Base-by-base conservation (phyloP, 2,888 invertebrate genomes). In the Gastrophysa polygoni region DNA sequence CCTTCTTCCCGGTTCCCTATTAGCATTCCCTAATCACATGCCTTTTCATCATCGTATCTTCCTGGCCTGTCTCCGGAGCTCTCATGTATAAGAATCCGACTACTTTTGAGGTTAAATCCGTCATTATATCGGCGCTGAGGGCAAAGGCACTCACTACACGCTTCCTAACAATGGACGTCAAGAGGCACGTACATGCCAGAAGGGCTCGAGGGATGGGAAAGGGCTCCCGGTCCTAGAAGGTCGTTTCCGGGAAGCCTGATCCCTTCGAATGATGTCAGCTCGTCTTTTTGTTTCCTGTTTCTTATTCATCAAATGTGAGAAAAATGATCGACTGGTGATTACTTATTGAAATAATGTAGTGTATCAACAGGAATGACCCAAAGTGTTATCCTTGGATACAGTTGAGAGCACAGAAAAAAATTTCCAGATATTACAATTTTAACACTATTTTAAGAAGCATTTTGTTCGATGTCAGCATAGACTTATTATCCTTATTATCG, bases 101-200 rank as follows among this genome's bases (percentile, higher is more conserved):
- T 66, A 62, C 61, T 65, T 64, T 70, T 68, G 65, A 74, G 75
- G 75, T 78, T 80, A 80, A 80, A 80, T 80, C 79, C 80, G 77
- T 81, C 81, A 80, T 81, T 80, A 80, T 79, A 80, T 78, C 74
- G 74, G 72, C 68, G 78, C 80, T 78, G 75, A 80, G 80, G 80
- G 80, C 78, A 76, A 79, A 77, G 78, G 73, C 75, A 73, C 73
- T 76, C 74, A 73, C 77, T 78, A 77, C 79, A 80, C 80, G 79
- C 79, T 80, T 78, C 76, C 73, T 78, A 80, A 81, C 80, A 81
- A 81, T 81, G 77, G 80, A 80, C 79, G 78, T 81, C 80, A 80
- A 81, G 81, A 81, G 80, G 80, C 79, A 80, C 77, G 80, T 79
- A 80, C 77, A 75, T 71, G 71, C 66, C 68, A 71, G 68, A 61